phyloP scores from a whole-genome alignment of 2,888 invertebrate species.

The Ptychoptera albimana region DNA sequence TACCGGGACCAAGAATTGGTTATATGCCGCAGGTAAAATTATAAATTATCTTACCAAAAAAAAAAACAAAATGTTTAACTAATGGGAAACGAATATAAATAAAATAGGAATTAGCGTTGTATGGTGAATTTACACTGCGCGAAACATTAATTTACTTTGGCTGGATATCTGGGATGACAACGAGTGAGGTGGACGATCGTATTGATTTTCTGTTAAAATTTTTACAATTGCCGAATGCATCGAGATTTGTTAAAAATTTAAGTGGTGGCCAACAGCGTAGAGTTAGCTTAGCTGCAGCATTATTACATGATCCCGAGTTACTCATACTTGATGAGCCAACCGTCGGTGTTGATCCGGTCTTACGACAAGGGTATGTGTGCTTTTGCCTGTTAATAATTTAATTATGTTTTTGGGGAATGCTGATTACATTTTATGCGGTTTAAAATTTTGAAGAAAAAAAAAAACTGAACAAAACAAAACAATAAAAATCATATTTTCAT shows the following conservation, averaged over 20 bases:
- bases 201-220: slow-evolving; percentile 56
- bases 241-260: slow-evolving; percentile 54
- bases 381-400: background rate
- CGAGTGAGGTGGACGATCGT: slow-evolving; percentile 47
- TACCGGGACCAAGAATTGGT: slow-evolving; percentile 79
- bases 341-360: slow-evolving; percentile 80
- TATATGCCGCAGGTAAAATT: slow-evolving; percentile 68
- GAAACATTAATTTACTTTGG: slow-evolving; percentile 78
- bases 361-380: slow-evolving; percentile 48
- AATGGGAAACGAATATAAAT: slow-evolving; percentile 6
- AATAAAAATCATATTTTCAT: slow-evolving; percentile 1
- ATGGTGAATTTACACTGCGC: slow-evolving; percentile 59
- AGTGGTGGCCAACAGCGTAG: slow-evolving; percentile 85
- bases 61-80: background rate
- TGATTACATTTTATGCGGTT: background rate
- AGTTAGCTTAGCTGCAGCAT: slow-evolving; percentile 74
- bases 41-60: slow-evolving; percentile 6
- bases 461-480: too few relatives aligned
- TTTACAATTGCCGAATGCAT: slow-evolving; percentile 36
- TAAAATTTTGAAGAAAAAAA: background rate
- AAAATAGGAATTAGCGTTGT: slow-evolving; percentile 51
- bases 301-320: slow-evolving; percentile 77
- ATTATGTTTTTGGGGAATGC: background rate
- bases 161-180: slow-evolving; percentile 61
- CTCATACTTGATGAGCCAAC: slow-evolving; percentile 87